Conservation (phyloP, 1,140 invertebrate genomes). For the Ladona fulva region DNA sequence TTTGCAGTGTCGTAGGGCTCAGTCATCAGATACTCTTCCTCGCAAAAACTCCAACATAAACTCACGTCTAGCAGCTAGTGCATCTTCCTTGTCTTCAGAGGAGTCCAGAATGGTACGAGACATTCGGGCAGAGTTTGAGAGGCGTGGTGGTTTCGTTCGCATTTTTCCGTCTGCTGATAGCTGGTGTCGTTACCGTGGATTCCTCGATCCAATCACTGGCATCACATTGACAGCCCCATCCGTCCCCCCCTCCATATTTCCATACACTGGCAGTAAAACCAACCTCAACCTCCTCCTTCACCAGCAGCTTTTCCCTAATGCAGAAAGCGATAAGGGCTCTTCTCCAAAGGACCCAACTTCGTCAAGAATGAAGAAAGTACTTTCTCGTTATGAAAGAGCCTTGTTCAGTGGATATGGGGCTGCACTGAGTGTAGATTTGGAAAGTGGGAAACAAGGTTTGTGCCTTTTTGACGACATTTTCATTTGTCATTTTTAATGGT, state of each 20-base stretch:
- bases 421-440: slow-evolving; percentile 25
- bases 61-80: slow-evolving; percentile 35
- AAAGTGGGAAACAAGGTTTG: neutral
- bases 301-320: slow-evolving; percentile 61
- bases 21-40: slow-evolving; percentile 56
- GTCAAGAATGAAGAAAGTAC: slow-evolving; percentile 33
- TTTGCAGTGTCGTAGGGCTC: slow-evolving; percentile 50
- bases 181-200: slow-evolving; percentile 70
- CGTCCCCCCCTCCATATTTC: slow-evolving; percentile 11
- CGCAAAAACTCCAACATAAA: slow-evolving; percentile 27
- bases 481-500: neutral
- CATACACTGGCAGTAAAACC: slow-evolving; percentile 26
- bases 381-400: slow-evolving; percentile 46
- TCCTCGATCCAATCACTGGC: slow-evolving; percentile 59
- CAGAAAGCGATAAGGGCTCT: slow-evolving; percentile 23
- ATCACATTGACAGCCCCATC: slow-evolving; percentile 39
- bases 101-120: slow-evolving; percentile 69
- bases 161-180: slow-evolving; percentile 85
- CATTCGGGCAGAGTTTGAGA: slow-evolving; percentile 69
- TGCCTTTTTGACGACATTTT: neutral
- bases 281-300: slow-evolving; percentile 77
- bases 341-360: slow-evolving; percentile 34
- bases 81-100: slow-evolving; percentile 54
- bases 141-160: slow-evolving; percentile 80
- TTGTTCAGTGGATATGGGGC: slow-evolving; percentile 46